Conservation (phyloP, 2,797 vertebrate species). For the Malacoctenus gilli region DNA sequence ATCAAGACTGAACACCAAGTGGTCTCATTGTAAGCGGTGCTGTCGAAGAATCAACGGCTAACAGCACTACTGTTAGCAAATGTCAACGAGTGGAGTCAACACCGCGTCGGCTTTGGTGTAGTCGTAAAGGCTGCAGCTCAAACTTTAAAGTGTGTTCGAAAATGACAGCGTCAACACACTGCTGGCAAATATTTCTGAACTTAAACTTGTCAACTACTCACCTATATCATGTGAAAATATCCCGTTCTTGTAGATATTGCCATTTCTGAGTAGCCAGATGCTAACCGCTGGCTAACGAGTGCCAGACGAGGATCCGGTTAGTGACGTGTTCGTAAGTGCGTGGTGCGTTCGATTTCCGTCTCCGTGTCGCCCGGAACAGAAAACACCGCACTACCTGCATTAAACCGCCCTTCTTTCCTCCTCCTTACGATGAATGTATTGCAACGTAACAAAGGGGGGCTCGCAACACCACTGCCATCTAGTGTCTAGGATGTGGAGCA, state of each 20-base stretch:
- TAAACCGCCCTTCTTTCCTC: constrained; percentile 4
- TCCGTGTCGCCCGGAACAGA: constrained; percentile 16
- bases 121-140: too few species aligned
- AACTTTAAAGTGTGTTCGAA: too few species aligned
- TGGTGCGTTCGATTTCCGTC: constrained; percentile 25
- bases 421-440: neutral
- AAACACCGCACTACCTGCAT: too few species aligned
- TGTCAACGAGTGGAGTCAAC: too few species aligned
- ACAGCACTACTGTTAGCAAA: too few species aligned
- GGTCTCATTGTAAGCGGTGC: too few species aligned
- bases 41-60: too few species aligned
- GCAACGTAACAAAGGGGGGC: fast-evolving
- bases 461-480: constrained; percentile 26
- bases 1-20: too few species aligned
- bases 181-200: too few species aligned
- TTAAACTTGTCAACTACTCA: constrained; percentile 36
- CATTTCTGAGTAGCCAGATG: constrained; percentile 40
- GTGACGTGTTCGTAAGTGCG: constrained; percentile 53
- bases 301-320: constrained; percentile 39
- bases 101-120: too few species aligned
- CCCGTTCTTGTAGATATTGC: neutral
- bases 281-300: constrained; percentile 56
- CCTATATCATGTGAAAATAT: constrained; percentile 1
- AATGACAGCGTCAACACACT: too few species aligned
- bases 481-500: neutral